Evolutionary conservation across 2,113 vertebrate genomes (phyloP), one percentile per base, ranked within the genome.

Genomic region (Brachypteracias leptosomus): DNA sequence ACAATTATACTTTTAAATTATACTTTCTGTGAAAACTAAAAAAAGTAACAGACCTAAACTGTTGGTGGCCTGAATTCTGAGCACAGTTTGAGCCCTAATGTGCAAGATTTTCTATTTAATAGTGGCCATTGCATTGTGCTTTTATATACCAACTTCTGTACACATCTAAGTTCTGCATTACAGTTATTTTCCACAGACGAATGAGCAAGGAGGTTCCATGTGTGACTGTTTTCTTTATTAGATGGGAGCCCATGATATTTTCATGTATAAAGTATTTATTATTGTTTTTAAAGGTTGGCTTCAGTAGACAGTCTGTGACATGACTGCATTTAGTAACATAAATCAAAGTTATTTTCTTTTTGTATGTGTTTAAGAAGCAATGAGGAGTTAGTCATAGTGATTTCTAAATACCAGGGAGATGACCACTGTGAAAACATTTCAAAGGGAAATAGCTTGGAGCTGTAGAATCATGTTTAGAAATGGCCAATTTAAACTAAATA

Each of bases 181-280:
- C n/a, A 10, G 58, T 61, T 87, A 65, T 42, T 70, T 88, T 90
- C 76, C 84, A 81, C 61, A 61, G 44, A 65, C 11, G n/a, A 28
- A 24, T 33, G 38, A 79, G 57, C 24, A 71, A 87, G 65, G 80
- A 85, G 35, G 87, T 95, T 76, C 84, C 57, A 22, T 73, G 68
- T 74, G 20, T 71, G 24, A 40, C 67, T 88, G 22, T 73, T 67
- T 86, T 29, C 75, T 55, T 66, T 51, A 10, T n/a, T 59, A 94
- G 58, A 33, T 73, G 49, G 31, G 46, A 93, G 31, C 54, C 61
- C 16, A 7, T 93, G n/a, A 38, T 82, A 65, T 82, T 92, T 91
- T 91, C 80, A 86, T 94, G 52, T 71, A 63, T 93, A 83, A 94
- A 94, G 80, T 83, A 88, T 88, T 94, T 88, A 87, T 84, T 82